Evolutionary conservation across 2,113 vertebrate genomes (phyloP), one percentile per base, ranked within the genome.

Genomic region (Galemys pyrenaicus): DNA sequence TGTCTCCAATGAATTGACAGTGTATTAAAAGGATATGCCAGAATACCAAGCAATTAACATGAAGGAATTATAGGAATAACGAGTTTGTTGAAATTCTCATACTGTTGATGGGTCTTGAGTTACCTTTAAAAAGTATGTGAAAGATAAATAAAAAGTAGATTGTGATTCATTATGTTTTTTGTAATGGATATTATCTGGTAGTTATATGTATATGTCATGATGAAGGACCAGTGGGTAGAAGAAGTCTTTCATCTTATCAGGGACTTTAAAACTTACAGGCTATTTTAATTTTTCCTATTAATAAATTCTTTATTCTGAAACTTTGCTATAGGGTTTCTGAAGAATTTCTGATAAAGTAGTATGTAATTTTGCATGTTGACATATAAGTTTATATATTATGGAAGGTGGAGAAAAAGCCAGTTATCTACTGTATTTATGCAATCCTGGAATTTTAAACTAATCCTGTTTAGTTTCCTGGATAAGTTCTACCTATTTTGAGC

Each of bases 71-170:
- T 35, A 51, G 13, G 64, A 71, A 85, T 84, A 15, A 64, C 9
- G 85, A 12, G 1, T 64, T 96, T 24, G 82, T n/a, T 17, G 73
- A 88, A 94, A 73, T 28, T 49, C 87, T 94, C 17, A 71, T 11
- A 62, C 26, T 41, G 4, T 30, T 65, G 15, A 54, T 41, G 9
- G 22, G 4, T 4, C 19, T 84, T 20, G 80, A 37, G n/a, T 73
- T 68, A 22, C 16, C 17, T 87, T 92, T 81, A 65, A 74, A 94
- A 93, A 49, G 28, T 65, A 26, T 37, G 65, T 9, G 26, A 93
- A 85, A 58, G 24, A 67, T 44, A 20, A 60, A 65, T 26, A 88
- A 22, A 79, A 75, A 79, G 16, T 65, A 22, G 6, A 56, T 56
- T 22, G 20, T 22, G 20, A 22, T 20, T 22, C 20, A 56, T 39